These are phyloP conservation scores for Dryoscopus gambensis DNA, from an alignment of 2,113 vertebrate species.

Conservation along the genomic window DNA sequence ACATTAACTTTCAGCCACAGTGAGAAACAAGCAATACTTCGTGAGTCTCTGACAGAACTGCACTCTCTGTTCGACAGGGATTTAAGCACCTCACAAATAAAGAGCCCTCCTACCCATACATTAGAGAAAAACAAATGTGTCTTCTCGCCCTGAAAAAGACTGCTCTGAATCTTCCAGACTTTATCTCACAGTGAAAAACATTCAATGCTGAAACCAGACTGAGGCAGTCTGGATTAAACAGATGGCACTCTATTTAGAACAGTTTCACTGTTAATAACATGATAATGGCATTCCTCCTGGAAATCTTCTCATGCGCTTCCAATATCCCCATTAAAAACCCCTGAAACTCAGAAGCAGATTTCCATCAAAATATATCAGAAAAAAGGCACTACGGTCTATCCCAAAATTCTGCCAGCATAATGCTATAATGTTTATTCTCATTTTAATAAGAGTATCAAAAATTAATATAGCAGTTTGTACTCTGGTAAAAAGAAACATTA, in stretches of 20 bases:
- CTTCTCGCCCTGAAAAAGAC: neutral
- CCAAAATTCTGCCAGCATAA: neutral
- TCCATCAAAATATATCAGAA: neutral
- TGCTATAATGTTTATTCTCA: neutral
- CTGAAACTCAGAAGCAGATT: neutral
- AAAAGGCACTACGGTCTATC: neutral
- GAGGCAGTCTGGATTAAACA: slow-evolving; percentile 37
- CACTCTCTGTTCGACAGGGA: neutral
- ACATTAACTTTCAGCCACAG: neutral
- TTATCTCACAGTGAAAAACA: neutral
- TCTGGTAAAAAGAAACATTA: neutral
- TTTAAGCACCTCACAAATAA: neutral
- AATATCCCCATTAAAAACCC: neutral
- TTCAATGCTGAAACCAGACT: slow-evolving; percentile 6
- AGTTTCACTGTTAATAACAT: slow-evolving; percentile 30
- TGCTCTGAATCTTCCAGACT: slow-evolving; percentile 3
- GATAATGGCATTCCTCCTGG: slow-evolving; percentile 5
- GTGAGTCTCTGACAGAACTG: neutral
- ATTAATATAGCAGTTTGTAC: neutral
- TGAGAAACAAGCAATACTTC: neutral
- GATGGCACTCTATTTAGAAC: slow-evolving; percentile 29
- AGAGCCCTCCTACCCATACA: neutral
- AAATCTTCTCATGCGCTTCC: neutral
- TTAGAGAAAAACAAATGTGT: neutral
- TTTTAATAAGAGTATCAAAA: neutral